phyloP scores from a whole-genome alignment of 2,113 vertebrate species.

The Etia nguti region DNA sequence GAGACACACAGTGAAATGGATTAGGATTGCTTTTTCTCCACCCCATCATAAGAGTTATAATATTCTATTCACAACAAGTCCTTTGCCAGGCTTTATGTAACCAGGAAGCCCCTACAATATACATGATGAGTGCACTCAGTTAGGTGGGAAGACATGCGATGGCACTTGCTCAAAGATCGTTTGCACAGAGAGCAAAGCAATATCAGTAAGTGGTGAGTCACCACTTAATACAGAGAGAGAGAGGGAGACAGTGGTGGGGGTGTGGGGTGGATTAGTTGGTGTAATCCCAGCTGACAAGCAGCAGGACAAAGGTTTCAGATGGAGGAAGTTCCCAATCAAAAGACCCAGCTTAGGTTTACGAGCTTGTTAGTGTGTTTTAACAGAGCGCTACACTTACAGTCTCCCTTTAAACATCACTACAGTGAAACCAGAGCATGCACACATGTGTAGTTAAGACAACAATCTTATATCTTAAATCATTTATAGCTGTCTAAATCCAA shows the following conservation, averaged over 20 bases:
- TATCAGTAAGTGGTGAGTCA: conserved; percentile 1
- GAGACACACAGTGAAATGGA: background rate
- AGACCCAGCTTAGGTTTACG: background rate
- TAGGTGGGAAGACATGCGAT: background rate
- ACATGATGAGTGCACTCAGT: conserved; percentile 1
- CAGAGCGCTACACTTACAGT: background rate
- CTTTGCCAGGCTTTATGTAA: conserved; percentile 11
- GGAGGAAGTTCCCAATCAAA: background rate
- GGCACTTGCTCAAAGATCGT: background rate
- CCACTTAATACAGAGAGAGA: background rate
- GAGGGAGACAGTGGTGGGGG: background rate
- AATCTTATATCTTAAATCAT: background rate
- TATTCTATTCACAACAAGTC: background rate
- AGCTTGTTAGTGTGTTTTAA: background rate
- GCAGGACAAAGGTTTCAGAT: background rate
- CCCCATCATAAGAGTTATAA: background rate
- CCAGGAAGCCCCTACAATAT: conserved; percentile 19
- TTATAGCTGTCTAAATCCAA: background rate
- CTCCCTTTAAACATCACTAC: background rate
- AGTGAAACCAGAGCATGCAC: background rate
- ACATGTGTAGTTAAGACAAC: background rate
- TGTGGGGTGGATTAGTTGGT: background rate
- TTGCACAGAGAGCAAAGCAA: background rate
- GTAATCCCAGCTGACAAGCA: background rate
- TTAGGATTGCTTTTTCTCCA: background rate